These are phyloP conservation scores for Donacobius atricapilla DNA, from an alignment of 2,113 vertebrate species.

Conservation along the genomic window DNA sequence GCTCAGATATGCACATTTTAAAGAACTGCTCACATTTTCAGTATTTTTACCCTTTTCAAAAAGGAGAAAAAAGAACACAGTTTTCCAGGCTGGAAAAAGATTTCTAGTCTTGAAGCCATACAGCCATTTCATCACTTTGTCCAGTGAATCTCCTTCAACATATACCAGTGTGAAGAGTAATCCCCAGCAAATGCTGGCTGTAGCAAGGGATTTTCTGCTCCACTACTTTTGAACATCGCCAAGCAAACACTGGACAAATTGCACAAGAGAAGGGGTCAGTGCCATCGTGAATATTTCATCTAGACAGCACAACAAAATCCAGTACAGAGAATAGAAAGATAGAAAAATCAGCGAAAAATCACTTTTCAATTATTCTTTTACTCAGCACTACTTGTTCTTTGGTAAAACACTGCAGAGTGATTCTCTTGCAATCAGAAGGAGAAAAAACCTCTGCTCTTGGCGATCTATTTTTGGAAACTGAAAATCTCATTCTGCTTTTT, in stretches of 20 bases:
- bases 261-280: conserved; percentile 42
- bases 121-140: background rate
- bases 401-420: conserved; percentile 33
- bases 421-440: conserved; percentile 40
- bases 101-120: background rate
- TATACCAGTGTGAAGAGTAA: conserved; percentile 29
- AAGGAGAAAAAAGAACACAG: background rate
- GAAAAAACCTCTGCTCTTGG: background rate
- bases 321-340: background rate
- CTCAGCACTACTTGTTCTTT: conserved; percentile 19
- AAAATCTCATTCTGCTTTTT: conserved; percentile 38
- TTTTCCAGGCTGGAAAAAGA: background rate
- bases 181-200: conserved; percentile 25
- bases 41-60: background rate
- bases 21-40: background rate
- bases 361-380: conserved; percentile 58
- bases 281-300: conserved; percentile 54
- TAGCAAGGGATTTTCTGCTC: conserved; percentile 60
- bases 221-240: conserved; percentile 39
- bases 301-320: conserved; percentile 35
- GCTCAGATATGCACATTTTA: background rate
- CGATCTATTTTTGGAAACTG: conserved; percentile 50
- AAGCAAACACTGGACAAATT: conserved; percentile 57
- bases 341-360: background rate
- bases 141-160: conserved; percentile 13